A percentile compares a stretch with the other conserved stretches of the same genome.
Conservation (phyloP, 2,797 vertebrate genomes). For the Dryobates pubescens region DNA sequence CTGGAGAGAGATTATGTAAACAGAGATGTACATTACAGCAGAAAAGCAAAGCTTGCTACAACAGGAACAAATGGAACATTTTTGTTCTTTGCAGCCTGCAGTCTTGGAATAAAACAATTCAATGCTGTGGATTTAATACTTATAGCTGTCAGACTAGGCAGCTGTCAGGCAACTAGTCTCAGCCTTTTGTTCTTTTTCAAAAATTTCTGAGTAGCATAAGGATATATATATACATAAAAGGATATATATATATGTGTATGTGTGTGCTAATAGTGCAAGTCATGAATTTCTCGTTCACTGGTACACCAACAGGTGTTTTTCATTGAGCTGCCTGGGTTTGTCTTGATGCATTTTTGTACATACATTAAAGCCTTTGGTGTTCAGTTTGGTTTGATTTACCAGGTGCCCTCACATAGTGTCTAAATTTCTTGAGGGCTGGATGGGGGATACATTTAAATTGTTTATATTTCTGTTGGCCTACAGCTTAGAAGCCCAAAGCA, state of each 20-base stretch:
- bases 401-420: not conserved
- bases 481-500: conserved; percentile 20
- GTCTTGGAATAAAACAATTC: conserved; percentile 11
- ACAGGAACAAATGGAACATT: not conserved
- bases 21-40: not conserved
- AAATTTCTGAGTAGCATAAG: conserved; percentile 54
- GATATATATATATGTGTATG: no score
- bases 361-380: conserved; percentile 13
- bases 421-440: conserved; percentile 4
- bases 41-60: not conserved
- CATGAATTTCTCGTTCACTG: conserved; percentile 16
- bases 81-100: not conserved
- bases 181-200: conserved; percentile 44
- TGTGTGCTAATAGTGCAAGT: conserved; percentile 18
- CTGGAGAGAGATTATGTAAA: conserved; percentile 4
- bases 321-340: conserved; percentile 36
- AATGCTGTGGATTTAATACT: conserved; percentile 43
- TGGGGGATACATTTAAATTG: conserved; percentile 16
- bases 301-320: conserved; percentile 34
- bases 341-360: conserved; percentile 40
- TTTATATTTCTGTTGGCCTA: conserved; percentile 30
- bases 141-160: conserved; percentile 13
- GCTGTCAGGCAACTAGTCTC: conserved; percentile 33
- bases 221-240: not conserved
- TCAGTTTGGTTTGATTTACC: conserved; percentile 34